These are phyloP conservation scores for Spodoptera exigua DNA, from an alignment of 2,888 invertebrate genomes.

Conservation along the genomic window DNA sequence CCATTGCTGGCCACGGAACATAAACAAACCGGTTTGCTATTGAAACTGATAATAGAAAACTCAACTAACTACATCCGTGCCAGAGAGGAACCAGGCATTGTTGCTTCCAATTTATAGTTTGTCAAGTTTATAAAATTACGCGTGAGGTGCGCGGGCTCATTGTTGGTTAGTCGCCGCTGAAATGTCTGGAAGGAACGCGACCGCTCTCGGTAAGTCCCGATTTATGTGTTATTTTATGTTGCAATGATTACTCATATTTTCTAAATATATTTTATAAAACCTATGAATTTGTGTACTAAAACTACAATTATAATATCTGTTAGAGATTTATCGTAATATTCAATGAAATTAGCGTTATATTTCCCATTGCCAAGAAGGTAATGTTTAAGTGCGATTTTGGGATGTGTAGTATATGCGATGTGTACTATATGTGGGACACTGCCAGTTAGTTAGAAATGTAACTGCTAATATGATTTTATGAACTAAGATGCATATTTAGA, in stretches of 20 bases:
- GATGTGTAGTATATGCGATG: constrained; percentile 11
- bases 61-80: too few species aligned
- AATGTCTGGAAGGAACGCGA: constrained; percentile 2
- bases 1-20: too few species aligned
- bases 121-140: constrained; percentile 12
- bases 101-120: too few species aligned
- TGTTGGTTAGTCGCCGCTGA: constrained; percentile 9
- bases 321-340: constrained; percentile 3
- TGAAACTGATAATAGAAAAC: too few species aligned
- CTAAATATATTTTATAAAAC: constrained; percentile 15
- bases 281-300: constrained; percentile 8
- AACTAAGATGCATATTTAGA: constrained; percentile 2
- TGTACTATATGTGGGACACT: constrained; percentile 13
- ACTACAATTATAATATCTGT: constrained; percentile 11
- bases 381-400: constrained; percentile 3
- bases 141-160: constrained; percentile 8
- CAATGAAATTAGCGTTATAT: constrained; percentile 3
- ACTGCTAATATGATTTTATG: constrained; percentile 6
- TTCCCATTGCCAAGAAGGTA: constrained; percentile 6
- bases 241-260: constrained; percentile 8
- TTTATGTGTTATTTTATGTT: constrained; percentile 12
- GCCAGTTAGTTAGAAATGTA: constrained; percentile 8
- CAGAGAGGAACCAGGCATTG: too few species aligned
- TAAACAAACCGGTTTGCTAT: too few species aligned
- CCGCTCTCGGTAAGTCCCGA: background rate